Percentiles rank a stretch among this genome's conserved stretches.
These are phyloP conservation scores for Globia sparganii DNA, from an alignment of 2,888 invertebrate genomes.

Conservation along the genomic window DNA sequence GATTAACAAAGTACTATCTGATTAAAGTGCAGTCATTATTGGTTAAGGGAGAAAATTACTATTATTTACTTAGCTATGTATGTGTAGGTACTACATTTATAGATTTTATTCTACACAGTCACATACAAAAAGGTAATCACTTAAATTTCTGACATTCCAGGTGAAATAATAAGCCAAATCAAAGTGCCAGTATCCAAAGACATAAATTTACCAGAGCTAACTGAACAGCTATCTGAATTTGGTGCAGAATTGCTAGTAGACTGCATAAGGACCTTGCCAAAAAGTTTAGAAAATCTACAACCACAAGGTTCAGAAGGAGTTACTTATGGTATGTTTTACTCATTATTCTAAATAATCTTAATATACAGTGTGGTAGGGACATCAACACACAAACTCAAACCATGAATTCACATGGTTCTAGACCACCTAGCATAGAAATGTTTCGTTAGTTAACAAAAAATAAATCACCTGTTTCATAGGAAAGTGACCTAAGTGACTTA, in stretches of 20 bases:
- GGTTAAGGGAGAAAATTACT: not conserved
- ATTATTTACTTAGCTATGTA: not conserved
- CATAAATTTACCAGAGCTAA: slow-evolving; percentile 92
- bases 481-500: no score
- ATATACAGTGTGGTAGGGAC: not conserved
- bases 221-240: slow-evolving; percentile 91
- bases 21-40: not conserved
- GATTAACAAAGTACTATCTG: not conserved
- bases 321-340: slow-evolving; percentile 92
- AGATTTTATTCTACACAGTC: not conserved
- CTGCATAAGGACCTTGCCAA: slow-evolving; percentile 91
- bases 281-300: slow-evolving; percentile 89
- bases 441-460: not conserved
- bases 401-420: not conserved
- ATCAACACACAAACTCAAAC: not conserved
- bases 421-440: not conserved
- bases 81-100: not conserved
- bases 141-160: slow-evolving; percentile 73
- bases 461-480: not conserved
- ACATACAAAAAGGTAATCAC: not conserved
- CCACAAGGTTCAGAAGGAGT: slow-evolving; percentile 91
- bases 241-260: slow-evolving; percentile 93
- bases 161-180: slow-evolving; percentile 91
- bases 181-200: slow-evolving; percentile 89
- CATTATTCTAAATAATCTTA: not conserved